These are phyloP conservation scores for Drosophila affinis DNA, from an alignment of 2,888 invertebrate species.

Conservation along the genomic window DNA sequence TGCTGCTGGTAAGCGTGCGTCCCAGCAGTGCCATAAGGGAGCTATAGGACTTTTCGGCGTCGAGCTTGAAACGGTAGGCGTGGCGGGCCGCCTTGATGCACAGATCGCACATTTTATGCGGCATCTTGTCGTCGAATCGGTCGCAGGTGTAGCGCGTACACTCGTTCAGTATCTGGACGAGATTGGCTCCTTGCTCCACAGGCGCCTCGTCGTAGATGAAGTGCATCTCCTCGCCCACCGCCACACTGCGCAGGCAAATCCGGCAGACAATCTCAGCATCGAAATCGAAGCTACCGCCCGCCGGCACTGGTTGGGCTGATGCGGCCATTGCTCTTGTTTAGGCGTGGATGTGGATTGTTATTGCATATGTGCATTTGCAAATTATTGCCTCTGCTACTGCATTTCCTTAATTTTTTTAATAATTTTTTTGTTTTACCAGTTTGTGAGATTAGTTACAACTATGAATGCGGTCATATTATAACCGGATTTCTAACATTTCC, in stretches of 20 bases:
- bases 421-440: conserved; percentile 14
- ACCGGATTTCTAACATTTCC: conserved; percentile 1
- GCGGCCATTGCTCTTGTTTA: conserved; percentile 36
- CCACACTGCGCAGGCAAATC: conserved; percentile 77
- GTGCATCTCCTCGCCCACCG: conserved; percentile 58
- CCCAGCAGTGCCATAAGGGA: conserved; percentile 73
- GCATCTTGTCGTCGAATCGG: conserved; percentile 82
- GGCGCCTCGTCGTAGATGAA: conserved; percentile 78
- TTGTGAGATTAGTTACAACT: conserved; percentile 16
- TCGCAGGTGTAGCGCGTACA: conserved; percentile 82
- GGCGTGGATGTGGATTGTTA: not conserved
- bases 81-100: conserved; percentile 78
- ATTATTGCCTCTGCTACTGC: conserved; percentile 20
- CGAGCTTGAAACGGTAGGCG: conserved; percentile 81
- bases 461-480: conserved; percentile 17
- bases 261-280: conserved; percentile 81
- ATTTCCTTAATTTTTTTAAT: conserved; percentile 15
- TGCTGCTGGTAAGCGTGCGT: conserved; percentile 34
- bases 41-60: conserved; percentile 81
- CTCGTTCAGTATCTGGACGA: conserved; percentile 80
- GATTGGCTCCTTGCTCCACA: conserved; percentile 61
- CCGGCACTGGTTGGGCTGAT: conserved; percentile 13
- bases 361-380: conserved; percentile 27
- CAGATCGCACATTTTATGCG: conserved; percentile 80
- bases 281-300: conserved; percentile 28